Evolutionary conservation across 2,888 invertebrate species (phyloP).

Genomic region (Limnephilus auricula): DNA sequence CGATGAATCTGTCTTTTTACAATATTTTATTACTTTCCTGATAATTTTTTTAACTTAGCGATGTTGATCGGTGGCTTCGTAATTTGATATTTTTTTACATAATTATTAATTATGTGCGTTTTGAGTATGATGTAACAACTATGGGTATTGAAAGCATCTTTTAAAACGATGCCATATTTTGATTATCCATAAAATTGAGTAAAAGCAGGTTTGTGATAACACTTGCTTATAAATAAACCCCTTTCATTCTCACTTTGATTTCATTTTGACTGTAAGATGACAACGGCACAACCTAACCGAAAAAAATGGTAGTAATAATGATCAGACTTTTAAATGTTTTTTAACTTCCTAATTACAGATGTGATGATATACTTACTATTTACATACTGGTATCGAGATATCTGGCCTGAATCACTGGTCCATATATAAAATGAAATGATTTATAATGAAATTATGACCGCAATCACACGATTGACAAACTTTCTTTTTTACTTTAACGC

Average conservation of each 20-base stretch:
- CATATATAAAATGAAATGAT: too few relatives aligned
- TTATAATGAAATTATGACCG: too few relatives aligned
- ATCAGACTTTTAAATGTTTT: too few relatives aligned
- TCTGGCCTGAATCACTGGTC: too few relatives aligned
- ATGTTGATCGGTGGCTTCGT: conserved; percentile 30
- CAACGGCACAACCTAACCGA: background rate
- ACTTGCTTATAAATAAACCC: background rate
- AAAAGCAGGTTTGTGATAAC: background rate
- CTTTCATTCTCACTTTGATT: background rate
- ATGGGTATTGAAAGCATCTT: background rate
- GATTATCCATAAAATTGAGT: background rate
- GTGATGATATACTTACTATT: too few relatives aligned
- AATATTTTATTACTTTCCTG: conserved; percentile 39
- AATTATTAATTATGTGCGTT: background rate
- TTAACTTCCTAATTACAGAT: too few relatives aligned
- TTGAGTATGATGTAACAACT: background rate
- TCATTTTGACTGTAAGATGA: background rate
- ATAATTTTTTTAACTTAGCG: conserved; percentile 26
- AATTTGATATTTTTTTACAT: conserved; percentile 3
- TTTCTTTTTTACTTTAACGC: too few relatives aligned
- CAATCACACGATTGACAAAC: too few relatives aligned
- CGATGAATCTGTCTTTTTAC: conserved; percentile 2
- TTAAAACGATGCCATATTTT: background rate
- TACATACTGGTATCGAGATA: too few relatives aligned
- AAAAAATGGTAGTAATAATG: too few relatives aligned